These are phyloP conservation scores for Notodonta ziczac DNA, from an alignment of 2,888 invertebrate species.

Conservation along the genomic window DNA sequence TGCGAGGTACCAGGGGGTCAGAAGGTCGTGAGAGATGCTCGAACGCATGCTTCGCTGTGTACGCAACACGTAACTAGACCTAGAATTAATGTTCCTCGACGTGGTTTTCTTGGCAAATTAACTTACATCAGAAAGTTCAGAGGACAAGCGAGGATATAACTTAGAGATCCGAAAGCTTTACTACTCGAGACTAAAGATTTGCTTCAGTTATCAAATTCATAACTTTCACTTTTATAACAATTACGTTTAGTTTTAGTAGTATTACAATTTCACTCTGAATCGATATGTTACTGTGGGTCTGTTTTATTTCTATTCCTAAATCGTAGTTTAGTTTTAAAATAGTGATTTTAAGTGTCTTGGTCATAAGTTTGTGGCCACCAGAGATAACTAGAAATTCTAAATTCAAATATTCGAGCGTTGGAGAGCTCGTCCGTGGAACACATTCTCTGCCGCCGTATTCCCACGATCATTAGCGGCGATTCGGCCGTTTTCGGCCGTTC, in stretches of 20 bases:
- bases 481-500: constrained; percentile 26
- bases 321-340: too few relatives aligned
- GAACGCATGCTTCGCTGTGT: constrained; percentile 3
- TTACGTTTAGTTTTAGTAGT: not conserved
- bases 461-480: constrained; percentile 54
- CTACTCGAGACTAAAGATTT: not conserved
- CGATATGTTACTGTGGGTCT: too few relatives aligned
- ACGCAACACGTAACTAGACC: constrained; percentile 4
- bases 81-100: not conserved
- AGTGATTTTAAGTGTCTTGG: not conserved
- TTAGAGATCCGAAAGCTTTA: not conserved
- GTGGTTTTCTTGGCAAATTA: not conserved
- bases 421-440: constrained; percentile 25
- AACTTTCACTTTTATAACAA: not conserved
- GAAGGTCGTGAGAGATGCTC: constrained; percentile 20
- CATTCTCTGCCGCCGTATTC: constrained; percentile 44
- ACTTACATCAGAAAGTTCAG: not conserved
- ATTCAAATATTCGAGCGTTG: constrained; percentile 48
- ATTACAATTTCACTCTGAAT: not conserved
- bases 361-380: constrained; percentile 6
- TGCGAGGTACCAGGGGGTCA: constrained; percentile 21
- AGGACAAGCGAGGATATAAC: not conserved
- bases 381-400: constrained; percentile 39
- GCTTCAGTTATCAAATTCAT: not conserved
- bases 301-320: too few relatives aligned